Conservation (phyloP, 2,888 invertebrate genomes). For the Autographa pulchrina region DNA sequence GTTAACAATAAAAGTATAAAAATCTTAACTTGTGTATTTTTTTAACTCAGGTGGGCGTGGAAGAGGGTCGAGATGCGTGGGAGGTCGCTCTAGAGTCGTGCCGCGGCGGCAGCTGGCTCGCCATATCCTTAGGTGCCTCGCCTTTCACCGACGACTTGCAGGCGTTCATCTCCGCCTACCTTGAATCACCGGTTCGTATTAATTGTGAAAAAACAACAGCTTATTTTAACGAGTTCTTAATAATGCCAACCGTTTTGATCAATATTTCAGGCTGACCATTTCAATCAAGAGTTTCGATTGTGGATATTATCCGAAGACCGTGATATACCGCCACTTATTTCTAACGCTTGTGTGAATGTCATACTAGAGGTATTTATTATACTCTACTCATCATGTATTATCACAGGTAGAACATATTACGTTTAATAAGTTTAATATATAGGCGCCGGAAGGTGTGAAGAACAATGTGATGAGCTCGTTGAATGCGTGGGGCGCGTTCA, state of each 20-base stretch:
- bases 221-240: too few relatives aligned
- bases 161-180: conserved; percentile 69
- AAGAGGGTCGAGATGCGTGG: conserved; percentile 73
- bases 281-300: conserved; percentile 86
- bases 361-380: conserved; percentile 78
- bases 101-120: conserved; percentile 79
- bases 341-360: conserved; percentile 93
- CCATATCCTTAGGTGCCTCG: conserved; percentile 77
- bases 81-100: conserved; percentile 67
- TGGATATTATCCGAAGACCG: conserved; percentile 97
- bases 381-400: not conserved
- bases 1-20: too few relatives aligned
- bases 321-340: conserved; percentile 92
- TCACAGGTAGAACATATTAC: not conserved
- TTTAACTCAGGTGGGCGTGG: conserved; percentile 74
- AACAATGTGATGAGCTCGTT: conserved; percentile 91
- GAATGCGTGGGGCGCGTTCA: conserved; percentile 89
- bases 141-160: conserved; percentile 77
- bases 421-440: conserved; percentile 19
- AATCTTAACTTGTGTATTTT: not conserved
- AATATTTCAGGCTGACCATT: conserved; percentile 70
- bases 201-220: not conserved
- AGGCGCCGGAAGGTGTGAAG: conserved; percentile 95
- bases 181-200: conserved; percentile 64
- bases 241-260: too few relatives aligned